Base-by-base conservation (phyloP, 2,797 vertebrate genomes). In the Phrynocephalus guinanensis region DNA sequence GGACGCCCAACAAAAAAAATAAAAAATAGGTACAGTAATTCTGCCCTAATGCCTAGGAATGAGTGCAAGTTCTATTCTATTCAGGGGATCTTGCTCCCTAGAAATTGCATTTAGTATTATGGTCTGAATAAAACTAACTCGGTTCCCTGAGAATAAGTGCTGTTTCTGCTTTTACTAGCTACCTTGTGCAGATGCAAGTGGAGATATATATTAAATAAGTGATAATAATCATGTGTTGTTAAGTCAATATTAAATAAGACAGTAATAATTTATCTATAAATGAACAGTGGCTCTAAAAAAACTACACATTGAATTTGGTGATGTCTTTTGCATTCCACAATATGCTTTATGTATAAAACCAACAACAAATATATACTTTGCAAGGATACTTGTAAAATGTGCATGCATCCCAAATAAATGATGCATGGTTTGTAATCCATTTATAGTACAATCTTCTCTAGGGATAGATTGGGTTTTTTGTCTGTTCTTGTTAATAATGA, bases 401-500 rank as follows among this genome's bases (percentile, higher is more conserved):
- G 6, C 7, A 71, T 72, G 33, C 26, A 87, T 63, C 50, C 84
- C 50, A 86, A 80, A 44, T 30, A 72, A 89, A 76, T 72, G 28
- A 86, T 13, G 20, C 18, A 44, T 79, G 60, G 18, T 48, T 56
- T 75, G 82, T 71, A 84, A 87, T 50, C 86, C 71, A 66, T 68
- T 50, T 78, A 83, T 73, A 90, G 22, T 60, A 30, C 77, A 77
- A n/a, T 68, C 84, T 76, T 76, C 28, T 87, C 78, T 44, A 82
- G 71, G 78, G 48, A 84, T 60, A 75, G 11, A 81, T 44, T 44
- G 26, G 15, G 3, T 3, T 50, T 1, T 18, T n/a, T 22, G 18
- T 83, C 56, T 73, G 13, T 70, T 89, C 22, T 89, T 67, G 44
- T 81, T 84, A 87, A 75, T 76, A 87, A 84, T 44, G 56, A 81